Evolutionary conservation across 2,888 invertebrate genomes (phyloP).

Genomic region (Nezara viridula): DNA sequence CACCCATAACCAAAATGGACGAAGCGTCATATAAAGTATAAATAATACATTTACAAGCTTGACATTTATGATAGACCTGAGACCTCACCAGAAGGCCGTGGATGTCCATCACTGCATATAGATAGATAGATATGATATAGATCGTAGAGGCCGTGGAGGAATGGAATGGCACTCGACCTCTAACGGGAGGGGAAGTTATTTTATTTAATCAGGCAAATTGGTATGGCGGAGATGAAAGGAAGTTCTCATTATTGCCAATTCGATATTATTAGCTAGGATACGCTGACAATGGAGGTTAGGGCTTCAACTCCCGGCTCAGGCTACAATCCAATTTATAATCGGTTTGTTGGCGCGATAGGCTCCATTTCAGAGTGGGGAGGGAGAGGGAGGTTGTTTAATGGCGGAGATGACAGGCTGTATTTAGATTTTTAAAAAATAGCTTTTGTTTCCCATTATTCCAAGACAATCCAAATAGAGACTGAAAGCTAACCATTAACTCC

Average conservation of each 20-base stretch:
- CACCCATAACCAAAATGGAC: no score
- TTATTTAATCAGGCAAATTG: slow-evolving; percentile 49
- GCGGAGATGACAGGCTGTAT: background rate
- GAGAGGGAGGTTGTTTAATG: background rate
- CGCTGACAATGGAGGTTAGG: background rate
- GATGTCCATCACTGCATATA: background rate
- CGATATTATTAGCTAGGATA: slow-evolving; percentile 21
- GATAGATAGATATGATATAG: background rate
- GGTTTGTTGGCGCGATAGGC: background rate
- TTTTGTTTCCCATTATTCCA: background rate
- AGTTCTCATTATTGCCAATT: slow-evolving; percentile 57
- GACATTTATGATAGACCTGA: no score
- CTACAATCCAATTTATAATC: background rate
- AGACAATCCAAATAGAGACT: background rate
- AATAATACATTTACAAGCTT: no score
- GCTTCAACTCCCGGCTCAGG: background rate
- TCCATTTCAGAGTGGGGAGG: no score
- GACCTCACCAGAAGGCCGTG: background rate
- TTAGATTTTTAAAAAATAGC: background rate
- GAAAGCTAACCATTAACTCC: background rate
- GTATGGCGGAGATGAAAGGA: slow-evolving; percentile 24
- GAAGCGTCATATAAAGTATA: no score
- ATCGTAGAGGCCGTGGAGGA: background rate
- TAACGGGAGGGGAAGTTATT: slow-evolving; percentile 15
- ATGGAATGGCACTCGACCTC: slow-evolving; percentile 43